These are phyloP conservation scores for Shinisaurus crocodilurus DNA, from an alignment of 2,113 vertebrate species.

Conservation along the genomic window DNA sequence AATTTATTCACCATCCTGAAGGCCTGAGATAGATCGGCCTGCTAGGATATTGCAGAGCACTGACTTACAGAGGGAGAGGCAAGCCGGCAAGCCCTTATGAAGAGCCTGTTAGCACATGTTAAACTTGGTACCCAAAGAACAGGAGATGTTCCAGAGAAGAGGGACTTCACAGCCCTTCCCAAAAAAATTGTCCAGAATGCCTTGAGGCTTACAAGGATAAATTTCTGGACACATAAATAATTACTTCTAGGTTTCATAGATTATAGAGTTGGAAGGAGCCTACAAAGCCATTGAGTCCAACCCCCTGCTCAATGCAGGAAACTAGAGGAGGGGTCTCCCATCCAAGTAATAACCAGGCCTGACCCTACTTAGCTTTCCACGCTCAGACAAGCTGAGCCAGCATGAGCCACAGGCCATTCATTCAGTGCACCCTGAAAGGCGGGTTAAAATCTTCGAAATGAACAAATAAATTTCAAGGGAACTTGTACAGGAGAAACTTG, in stretches of 20 bases:
- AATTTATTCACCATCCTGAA: background rate
- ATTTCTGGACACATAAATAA: background rate
- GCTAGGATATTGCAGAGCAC: background rate
- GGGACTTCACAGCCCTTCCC: background rate
- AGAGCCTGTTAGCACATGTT: background rate
- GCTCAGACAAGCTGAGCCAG: too few relatives aligned
- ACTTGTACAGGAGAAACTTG: background rate
- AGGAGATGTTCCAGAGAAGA: background rate
- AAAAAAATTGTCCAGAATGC: conserved; percentile 3
- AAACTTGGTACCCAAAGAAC: background rate
- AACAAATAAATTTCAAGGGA: too few relatives aligned
- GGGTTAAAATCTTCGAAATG: too few relatives aligned
- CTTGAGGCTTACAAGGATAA: background rate
- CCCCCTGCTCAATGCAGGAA: too few relatives aligned
- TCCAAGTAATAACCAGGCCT: too few relatives aligned
- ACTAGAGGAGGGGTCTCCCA: too few relatives aligned
- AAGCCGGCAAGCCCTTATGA: background rate
- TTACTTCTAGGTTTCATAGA: background rate
- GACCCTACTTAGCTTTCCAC: too few relatives aligned
- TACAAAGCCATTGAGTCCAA: too few relatives aligned
- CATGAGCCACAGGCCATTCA: too few relatives aligned
- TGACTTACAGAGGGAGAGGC: background rate
- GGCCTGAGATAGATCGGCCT: background rate
- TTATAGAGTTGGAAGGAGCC: too few relatives aligned
- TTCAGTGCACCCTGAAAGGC: too few relatives aligned